phyloP scores from a whole-genome alignment of 2,888 invertebrate genomes.

The Sphecodes monilicornis region DNA sequence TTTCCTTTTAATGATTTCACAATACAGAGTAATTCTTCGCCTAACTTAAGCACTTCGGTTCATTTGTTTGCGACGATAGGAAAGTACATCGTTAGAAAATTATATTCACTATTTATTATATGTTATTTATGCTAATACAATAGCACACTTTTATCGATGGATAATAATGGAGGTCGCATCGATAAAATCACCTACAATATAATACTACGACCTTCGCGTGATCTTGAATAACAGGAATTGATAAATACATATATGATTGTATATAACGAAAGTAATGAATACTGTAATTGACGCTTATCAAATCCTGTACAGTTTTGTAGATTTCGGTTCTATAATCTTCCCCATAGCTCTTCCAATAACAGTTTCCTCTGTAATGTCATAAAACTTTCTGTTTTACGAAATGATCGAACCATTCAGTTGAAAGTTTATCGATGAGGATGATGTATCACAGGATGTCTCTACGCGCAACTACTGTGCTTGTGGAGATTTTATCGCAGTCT shows the following conservation, averaged over 20 bases:
- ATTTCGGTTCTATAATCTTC: not conserved
- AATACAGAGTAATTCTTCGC: not conserved
- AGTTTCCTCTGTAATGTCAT: not conserved
- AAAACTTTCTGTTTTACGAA: not conserved
- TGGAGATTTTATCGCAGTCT: not conserved
- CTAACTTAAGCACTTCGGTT: not conserved
- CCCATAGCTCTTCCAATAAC: too few species aligned
- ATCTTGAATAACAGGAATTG: too few species aligned
- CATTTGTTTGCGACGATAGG: not conserved
- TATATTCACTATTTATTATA: not conserved
- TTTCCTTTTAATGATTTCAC: not conserved
- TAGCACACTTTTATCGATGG: too few species aligned
- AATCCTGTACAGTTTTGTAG: not conserved
- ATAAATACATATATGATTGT: too few species aligned
- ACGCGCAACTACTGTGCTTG: not conserved
- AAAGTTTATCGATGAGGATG: not conserved
- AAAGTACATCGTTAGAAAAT: not conserved
- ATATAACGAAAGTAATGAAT: too few species aligned
- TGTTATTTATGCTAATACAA: too few species aligned
- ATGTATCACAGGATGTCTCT: not conserved
- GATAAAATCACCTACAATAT: too few species aligned
- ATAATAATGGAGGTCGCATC: too few species aligned
- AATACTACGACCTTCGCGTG: too few species aligned
- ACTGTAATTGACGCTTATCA: not conserved
- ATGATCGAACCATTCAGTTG: not conserved